Evolutionary conservation across 2,888 invertebrate species (phyloP).

Genomic region (Melitaea athalia): DNA sequence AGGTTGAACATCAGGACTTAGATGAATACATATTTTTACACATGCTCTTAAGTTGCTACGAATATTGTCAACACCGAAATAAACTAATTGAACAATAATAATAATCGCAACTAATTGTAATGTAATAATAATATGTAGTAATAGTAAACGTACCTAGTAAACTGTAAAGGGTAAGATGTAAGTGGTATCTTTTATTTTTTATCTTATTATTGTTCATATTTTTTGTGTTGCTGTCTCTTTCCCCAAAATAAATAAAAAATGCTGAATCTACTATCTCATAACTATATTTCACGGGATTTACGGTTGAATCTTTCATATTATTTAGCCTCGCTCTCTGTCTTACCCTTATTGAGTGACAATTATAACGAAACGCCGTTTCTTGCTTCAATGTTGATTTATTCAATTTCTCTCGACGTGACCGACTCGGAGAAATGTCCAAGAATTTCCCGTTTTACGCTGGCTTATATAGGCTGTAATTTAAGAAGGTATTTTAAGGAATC

Average conservation of each 20-base stretch:
- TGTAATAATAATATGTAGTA: no score
- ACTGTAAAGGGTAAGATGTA: no score
- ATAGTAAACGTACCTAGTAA: no score
- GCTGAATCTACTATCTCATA: background rate
- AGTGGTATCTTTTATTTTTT: no score
- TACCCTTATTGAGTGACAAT: conserved; percentile 25
- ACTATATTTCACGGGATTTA: background rate
- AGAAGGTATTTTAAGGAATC: conserved; percentile 6
- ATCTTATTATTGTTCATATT: no score
- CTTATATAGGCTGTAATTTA: background rate
- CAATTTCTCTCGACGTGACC: conserved; percentile 23
- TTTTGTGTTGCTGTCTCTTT: background rate
- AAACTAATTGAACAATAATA: no score
- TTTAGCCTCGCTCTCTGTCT: background rate
- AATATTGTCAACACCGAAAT: no score
- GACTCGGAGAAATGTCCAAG: conserved; percentile 10
- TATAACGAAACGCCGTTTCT: conserved; percentile 22
- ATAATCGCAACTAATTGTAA: no score
- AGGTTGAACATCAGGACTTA: no score
- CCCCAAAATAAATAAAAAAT: no score
- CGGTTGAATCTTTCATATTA: background rate
- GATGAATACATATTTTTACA: no score
- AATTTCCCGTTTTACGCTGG: conserved; percentile 3
- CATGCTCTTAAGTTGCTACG: no score
- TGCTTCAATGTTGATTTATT: conserved; percentile 32